These are phyloP conservation scores for Tinea semifulvella DNA, from an alignment of 2,888 invertebrate genomes.

Conservation along the genomic window DNA sequence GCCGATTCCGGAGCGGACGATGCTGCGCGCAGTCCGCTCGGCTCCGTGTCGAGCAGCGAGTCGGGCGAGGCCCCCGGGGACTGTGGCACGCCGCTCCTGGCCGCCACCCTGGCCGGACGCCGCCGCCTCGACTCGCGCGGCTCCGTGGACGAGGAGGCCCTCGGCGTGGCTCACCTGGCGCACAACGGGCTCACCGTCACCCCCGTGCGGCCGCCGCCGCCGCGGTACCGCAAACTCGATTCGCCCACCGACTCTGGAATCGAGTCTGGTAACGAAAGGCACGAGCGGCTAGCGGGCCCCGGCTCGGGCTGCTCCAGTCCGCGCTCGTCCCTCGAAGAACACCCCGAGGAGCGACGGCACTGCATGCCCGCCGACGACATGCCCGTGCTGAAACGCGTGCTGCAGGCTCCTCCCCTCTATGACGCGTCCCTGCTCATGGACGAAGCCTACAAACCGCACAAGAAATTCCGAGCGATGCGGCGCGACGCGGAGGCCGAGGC, in stretches of 20 bases:
- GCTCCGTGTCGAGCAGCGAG: conserved; percentile 89
- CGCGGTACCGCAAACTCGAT: conserved; percentile 84
- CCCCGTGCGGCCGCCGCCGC: conserved; percentile 69
- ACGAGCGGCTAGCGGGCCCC: conserved; percentile 75
- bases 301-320: conserved; percentile 87
- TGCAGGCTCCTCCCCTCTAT: conserved; percentile 91
- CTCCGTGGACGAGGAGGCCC: conserved; percentile 79
- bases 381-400: conserved; percentile 91
- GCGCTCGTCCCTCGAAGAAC: conserved; percentile 83
- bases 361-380: conserved; percentile 82
- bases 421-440: conserved; percentile 93
- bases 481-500: conserved; percentile 80
- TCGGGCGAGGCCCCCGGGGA: conserved; percentile 80
- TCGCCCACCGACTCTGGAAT: conserved; percentile 94
- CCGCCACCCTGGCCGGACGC: conserved; percentile 78
- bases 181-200: conserved; percentile 80
- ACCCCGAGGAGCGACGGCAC: conserved; percentile 67
- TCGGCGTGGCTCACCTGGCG: conserved; percentile 74
- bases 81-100: conserved; percentile 78
- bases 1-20: conserved; percentile 79
- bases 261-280: conserved; percentile 90
- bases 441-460: conserved; percentile 95
- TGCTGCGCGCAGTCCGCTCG: conserved; percentile 84
- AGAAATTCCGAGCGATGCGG: conserved; percentile 89
- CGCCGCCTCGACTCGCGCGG: conserved; percentile 79